phyloP scores from a whole-genome alignment of 2,113 vertebrate genomes.

The Marcusenius ussheri region DNA sequence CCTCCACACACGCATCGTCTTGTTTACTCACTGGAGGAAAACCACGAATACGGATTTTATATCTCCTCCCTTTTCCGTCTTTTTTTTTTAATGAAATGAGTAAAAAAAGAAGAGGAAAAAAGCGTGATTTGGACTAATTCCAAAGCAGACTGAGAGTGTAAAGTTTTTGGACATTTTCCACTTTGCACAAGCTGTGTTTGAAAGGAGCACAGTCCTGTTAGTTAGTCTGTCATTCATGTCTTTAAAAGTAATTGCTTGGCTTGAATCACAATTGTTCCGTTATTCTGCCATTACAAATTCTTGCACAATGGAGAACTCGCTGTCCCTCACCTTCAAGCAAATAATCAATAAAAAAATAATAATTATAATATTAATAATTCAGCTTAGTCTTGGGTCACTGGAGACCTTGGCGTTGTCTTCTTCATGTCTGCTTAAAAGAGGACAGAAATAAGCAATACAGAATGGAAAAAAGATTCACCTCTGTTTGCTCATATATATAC shows the following conservation, averaged over 20 bases:
- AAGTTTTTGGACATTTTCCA: conserved; percentile 66
- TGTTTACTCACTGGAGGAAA: conserved; percentile 34
- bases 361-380: conserved; percentile 47
- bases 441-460: conserved; percentile 42
- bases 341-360: conserved; percentile 43
- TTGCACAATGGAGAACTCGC: conserved; percentile 37
- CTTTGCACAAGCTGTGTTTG: conserved; percentile 53
- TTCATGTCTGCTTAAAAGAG: conserved; percentile 58
- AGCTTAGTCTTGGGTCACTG: conserved; percentile 44
- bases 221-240: conserved; percentile 58
- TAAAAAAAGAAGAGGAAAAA: conserved; percentile 33
- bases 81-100: conserved; percentile 29
- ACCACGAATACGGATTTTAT: neutral
- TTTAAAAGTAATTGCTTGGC: conserved; percentile 50
- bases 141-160: conserved; percentile 53
- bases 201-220: conserved; percentile 63
- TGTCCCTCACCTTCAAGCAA: neutral
- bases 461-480: conserved; percentile 68
- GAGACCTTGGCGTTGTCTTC: conserved; percentile 41
- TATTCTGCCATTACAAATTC: conserved; percentile 46
- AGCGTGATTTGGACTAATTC: conserved; percentile 55
- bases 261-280: conserved; percentile 32
- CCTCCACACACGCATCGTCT: neutral
- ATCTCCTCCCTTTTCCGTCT: conserved; percentile 47
- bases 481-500: conserved; percentile 80